Base-by-base conservation (phyloP, 2,797 vertebrate genomes). In the Champsocephalus gunnari region DNA sequence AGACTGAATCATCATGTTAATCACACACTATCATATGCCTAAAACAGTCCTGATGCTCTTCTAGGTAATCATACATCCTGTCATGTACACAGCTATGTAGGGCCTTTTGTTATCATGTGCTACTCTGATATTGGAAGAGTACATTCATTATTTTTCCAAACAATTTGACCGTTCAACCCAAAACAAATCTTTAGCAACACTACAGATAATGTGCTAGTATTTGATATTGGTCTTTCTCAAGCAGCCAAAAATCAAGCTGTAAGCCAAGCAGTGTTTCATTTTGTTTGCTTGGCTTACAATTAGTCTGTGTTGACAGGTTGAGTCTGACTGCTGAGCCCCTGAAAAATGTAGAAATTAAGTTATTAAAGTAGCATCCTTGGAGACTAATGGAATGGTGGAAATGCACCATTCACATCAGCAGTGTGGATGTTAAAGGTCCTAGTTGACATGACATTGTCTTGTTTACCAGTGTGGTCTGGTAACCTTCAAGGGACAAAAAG, bases 301-400 rank as follows among this genome's bases (percentile, higher is more conserved):
- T 16, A 5, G 54, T 10, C 54, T 38, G 34, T 38, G 34, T 10
- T 28, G 9, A n/a, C 49, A 19, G 1, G 4, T n/a, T 19, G 49
- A 3, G 49, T 50, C n/a, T 50, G 17, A 7, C 4, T 19, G 17
- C 12, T 12, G 6, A 56, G 24, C 34, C 8, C 55, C 16, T 28
- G 10, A 38, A 38, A 38, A 9, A 38, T 38, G 8, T 38, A 38
- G 8, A 38, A 38, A 9, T 6, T 1, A 38, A 38, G 8, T 24
- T 24, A 24, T 24, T 24, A 24, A 24, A 84, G 75, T 77, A 70
- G 34, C 21, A 79, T 47, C 69, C 81, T 75, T 34, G 7, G 34
- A 34, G 34, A 34, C 34, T 34, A 28, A 28, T 28, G 24, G 24
- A 28, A 28, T 28, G 24, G 24, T 28, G 24, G 24, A 28, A 28